phyloP scores from a whole-genome alignment of 2,797 vertebrate species.

The Furcifer pardalis region DNA sequence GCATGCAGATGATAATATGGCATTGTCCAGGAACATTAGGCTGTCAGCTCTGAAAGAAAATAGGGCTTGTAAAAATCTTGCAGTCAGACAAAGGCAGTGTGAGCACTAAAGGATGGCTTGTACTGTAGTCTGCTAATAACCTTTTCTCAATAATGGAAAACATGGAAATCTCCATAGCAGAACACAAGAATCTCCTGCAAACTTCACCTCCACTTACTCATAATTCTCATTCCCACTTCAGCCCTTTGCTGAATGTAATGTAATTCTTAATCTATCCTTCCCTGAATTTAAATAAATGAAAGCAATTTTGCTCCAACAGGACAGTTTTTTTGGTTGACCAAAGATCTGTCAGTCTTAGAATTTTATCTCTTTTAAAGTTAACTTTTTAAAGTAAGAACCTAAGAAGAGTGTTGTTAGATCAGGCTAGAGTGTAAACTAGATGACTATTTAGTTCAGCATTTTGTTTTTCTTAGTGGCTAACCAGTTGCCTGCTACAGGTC shows the following conservation, averaged over 20 bases:
- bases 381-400: background rate
- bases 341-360: background rate
- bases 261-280: slow-evolving; percentile 55
- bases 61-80: slow-evolving; percentile 70
- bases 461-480: background rate
- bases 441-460: background rate
- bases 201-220: slow-evolving; percentile 60
- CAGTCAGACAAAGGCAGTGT: slow-evolving; percentile 69
- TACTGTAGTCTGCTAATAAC: slow-evolving; percentile 67
- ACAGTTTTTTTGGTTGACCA: background rate
- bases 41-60: slow-evolving; percentile 66
- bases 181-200: slow-evolving; percentile 66
- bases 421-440: no score
- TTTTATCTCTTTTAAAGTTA: background rate
- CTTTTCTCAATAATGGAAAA: slow-evolving; percentile 60
- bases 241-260: slow-evolving; percentile 31
- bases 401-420: background rate
- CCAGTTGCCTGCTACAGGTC: background rate
- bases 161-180: slow-evolving; percentile 61
- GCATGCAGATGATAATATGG: slow-evolving; percentile 70
- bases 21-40: slow-evolving; percentile 67
- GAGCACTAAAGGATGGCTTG: slow-evolving; percentile 57
- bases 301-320: slow-evolving; percentile 1
- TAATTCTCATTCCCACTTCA: slow-evolving; percentile 60
- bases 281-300: slow-evolving; percentile 32